Evolutionary conservation across 2,888 invertebrate genomes (phyloP).

Genomic region (Lucinisca nassula): DNA sequence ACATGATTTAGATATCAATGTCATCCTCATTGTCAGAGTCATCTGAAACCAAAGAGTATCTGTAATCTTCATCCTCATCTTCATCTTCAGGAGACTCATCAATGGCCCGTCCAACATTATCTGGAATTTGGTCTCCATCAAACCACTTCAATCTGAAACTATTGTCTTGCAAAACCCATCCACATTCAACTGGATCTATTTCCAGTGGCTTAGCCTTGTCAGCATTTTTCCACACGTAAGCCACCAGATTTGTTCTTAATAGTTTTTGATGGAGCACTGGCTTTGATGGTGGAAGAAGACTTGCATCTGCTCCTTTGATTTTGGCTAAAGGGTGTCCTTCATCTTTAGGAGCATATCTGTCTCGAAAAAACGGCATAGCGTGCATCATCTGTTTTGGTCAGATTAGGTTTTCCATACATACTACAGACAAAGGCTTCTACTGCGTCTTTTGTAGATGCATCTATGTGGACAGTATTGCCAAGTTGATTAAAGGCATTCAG

Average conservation of each 20-base stretch:
- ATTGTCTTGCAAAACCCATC: not conserved
- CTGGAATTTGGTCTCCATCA: constrained; percentile 17
- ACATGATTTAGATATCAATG: too few species aligned
- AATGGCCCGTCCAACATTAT: not conserved
- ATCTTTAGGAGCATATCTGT: constrained; percentile 2
- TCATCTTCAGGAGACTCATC: not conserved
- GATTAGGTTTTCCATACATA: constrained; percentile 9
- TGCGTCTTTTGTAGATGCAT: not conserved
- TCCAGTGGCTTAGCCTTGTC: not conserved
- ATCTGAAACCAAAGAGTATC: not conserved
- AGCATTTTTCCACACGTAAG: constrained; percentile 21
- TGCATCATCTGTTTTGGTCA: not conserved
- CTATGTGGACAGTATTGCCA: not conserved
- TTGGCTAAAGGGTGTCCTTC: not conserved
- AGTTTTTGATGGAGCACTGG: constrained; percentile 5
- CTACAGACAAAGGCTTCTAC: constrained; percentile 22
- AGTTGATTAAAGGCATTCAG: not conserved
- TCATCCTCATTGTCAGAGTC: not conserved
- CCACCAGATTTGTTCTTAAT: not conserved
- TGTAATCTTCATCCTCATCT: not conserved
- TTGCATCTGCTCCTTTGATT: constrained; percentile 16
- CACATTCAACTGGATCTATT: not conserved
- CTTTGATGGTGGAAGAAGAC: constrained; percentile 10
- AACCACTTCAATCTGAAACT: constrained; percentile 12
- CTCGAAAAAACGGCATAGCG: constrained; percentile 5